Conservation (phyloP, 2,797 vertebrate species). For the Limnodromus scolopaceus region DNA sequence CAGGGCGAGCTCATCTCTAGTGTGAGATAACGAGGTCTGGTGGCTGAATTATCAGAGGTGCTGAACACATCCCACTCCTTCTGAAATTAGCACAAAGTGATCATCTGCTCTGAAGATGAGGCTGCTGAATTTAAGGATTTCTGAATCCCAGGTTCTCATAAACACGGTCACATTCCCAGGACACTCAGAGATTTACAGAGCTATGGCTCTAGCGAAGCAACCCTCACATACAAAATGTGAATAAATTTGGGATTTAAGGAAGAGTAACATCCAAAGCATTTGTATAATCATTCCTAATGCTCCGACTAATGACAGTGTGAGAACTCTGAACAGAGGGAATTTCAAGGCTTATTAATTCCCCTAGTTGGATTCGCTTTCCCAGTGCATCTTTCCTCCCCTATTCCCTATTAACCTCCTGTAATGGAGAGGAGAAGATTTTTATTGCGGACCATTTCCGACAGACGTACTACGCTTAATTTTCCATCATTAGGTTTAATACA, state of each 20-base stretch:
- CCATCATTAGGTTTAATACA: slow-evolving; percentile 81
- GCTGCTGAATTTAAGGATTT: background rate
- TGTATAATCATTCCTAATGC: slow-evolving; percentile 72
- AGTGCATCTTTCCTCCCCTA: slow-evolving; percentile 71
- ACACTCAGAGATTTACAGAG: background rate
- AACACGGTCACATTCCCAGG: background rate
- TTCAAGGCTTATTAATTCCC: slow-evolving; percentile 83
- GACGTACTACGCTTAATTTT: slow-evolving; percentile 79
- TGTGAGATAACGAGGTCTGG: background rate
- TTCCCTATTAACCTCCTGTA: slow-evolving; percentile 79
- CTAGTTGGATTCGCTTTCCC: slow-evolving; percentile 72
- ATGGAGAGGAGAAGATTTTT: slow-evolving; percentile 73
- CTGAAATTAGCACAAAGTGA: background rate
- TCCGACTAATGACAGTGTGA: slow-evolving; percentile 70
- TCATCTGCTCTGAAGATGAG: background rate
- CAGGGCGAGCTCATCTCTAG: background rate
- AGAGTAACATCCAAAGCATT: slow-evolving; percentile 68
- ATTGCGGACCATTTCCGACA: slow-evolving; percentile 71
- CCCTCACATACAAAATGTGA: slow-evolving; percentile 45
- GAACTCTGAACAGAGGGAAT: slow-evolving; percentile 77
- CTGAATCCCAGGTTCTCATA: background rate
- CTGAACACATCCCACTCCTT: background rate
- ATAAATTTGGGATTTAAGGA: slow-evolving; percentile 72
- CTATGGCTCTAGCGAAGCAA: slow-evolving; percentile 52
- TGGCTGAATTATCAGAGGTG: background rate